Percentiles rank a stretch among this genome's conserved stretches.
Evolutionary conservation across 2,113 vertebrate genomes (phyloP).

Genomic region (Megaleporinus macrocephalus): DNA sequence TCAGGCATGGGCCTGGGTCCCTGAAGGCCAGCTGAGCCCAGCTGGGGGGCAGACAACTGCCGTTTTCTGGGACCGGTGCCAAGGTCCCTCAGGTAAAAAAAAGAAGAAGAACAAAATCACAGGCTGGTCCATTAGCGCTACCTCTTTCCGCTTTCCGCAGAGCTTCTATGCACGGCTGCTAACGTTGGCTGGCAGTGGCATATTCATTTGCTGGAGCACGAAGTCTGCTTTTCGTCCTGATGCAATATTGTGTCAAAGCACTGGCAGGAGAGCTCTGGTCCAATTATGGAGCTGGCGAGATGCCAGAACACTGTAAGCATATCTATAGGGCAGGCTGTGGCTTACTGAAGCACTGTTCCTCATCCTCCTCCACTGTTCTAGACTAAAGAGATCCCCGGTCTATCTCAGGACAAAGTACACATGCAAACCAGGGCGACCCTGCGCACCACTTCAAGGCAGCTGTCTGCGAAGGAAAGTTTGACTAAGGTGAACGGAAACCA

Average conservation of each 20-base stretch:
- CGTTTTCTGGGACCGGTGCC: conserved; percentile 27
- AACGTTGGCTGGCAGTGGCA: conserved; percentile 33
- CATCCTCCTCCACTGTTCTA: conserved; percentile 8
- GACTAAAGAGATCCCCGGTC: conserved; percentile 1
- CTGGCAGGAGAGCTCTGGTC: conserved; percentile 36
- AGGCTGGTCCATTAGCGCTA: conserved; percentile 8
- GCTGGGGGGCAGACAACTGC: conserved; percentile 34
- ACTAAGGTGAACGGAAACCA: not conserved
- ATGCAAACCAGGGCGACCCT: not conserved
- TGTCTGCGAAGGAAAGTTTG: not conserved
- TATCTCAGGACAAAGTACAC: not conserved
- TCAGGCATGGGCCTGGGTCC: not conserved
- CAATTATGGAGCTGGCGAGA: conserved; percentile 50
- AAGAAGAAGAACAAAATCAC: too few relatives aligned
- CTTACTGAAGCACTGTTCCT: conserved; percentile 26
- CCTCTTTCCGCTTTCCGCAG: not conserved
- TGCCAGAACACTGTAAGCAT: conserved; percentile 28
- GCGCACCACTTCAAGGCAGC: not conserved
- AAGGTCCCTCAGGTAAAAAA: conserved; percentile 31
- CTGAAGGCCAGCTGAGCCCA: conserved; percentile 12
- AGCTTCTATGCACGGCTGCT: conserved; percentile 6
- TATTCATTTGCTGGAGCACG: conserved; percentile 41
- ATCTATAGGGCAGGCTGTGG: conserved; percentile 4
- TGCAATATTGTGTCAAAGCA: conserved; percentile 57
- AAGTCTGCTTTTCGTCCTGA: conserved; percentile 39